phyloP scores from a whole-genome alignment of 2,888 invertebrate species.

The Schizaphis graminum region DNA sequence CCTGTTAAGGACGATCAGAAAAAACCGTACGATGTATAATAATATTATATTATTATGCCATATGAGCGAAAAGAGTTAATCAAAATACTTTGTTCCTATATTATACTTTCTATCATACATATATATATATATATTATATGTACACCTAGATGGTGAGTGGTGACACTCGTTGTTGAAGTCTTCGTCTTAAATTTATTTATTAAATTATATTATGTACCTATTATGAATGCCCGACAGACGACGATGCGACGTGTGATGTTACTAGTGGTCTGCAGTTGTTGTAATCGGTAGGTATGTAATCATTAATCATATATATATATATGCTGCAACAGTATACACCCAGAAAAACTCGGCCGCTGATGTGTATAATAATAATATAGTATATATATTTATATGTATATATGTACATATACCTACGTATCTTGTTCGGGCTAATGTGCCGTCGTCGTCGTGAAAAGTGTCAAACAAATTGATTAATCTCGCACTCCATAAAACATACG shows the following conservation, averaged over 20 bases:
- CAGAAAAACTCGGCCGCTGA: slow-evolving; percentile 15
- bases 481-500: slow-evolving; percentile 63
- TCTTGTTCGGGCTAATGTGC: slow-evolving; percentile 62
- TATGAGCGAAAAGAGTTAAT: neutral
- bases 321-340: neutral
- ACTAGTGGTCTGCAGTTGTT: neutral
- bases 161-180: neutral
- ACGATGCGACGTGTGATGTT: neutral
- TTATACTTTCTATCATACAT: neutral
- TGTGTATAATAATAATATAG: neutral
- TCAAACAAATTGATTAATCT: slow-evolving; percentile 65
- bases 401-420: neutral
- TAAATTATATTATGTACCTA: neutral
- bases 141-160: neutral
- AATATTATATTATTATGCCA: neutral
- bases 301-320: neutral
- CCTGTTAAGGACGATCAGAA: slow-evolving; percentile 25
- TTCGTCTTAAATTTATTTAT: neutral
- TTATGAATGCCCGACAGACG: neutral
- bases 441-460: slow-evolving; percentile 51
- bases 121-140: neutral
- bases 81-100: neutral
- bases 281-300: neutral
- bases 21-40: neutral
- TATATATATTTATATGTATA: neutral